phyloP scores from a whole-genome alignment of 2,113 vertebrate species.

The Chiloscyllium plagiosum region DNA sequence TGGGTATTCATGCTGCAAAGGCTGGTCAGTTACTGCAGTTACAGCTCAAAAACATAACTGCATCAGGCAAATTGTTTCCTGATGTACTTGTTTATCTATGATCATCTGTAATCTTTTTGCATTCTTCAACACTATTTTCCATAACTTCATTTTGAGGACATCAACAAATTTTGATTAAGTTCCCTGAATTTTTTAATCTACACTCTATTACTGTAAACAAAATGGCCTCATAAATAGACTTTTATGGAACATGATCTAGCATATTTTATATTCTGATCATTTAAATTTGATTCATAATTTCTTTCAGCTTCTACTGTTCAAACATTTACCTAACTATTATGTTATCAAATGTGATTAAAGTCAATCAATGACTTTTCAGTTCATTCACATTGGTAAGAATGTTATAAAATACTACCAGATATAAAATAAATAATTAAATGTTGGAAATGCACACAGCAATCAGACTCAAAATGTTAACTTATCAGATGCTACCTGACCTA shows the following conservation, averaged over 20 bases:
- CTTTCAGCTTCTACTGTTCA: background rate
- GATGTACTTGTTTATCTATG: background rate
- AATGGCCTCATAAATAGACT: no score
- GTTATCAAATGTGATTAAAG: background rate
- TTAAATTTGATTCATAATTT: background rate
- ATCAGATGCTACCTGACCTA: conserved; percentile 25
- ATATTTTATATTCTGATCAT: background rate
- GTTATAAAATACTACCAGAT: background rate
- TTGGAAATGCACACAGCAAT: conserved; percentile 26
- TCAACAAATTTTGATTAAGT: background rate
- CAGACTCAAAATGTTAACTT: background rate
- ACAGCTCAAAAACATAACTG: background rate
- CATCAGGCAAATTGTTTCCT: background rate
- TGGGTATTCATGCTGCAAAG: no score
- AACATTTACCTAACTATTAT: background rate
- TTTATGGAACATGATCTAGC: background rate
- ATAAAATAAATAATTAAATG: background rate
- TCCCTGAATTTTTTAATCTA: background rate
- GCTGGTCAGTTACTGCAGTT: background rate
- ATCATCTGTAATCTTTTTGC: background rate
- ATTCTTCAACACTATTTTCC: background rate
- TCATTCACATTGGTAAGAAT: no score
- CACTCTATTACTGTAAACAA: background rate
- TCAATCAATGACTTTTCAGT: background rate
- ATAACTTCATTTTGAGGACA: background rate